Evolutionary conservation across 1,140 invertebrate genomes (phyloP).

Genomic region (Drosophila subpulchrella): DNA sequence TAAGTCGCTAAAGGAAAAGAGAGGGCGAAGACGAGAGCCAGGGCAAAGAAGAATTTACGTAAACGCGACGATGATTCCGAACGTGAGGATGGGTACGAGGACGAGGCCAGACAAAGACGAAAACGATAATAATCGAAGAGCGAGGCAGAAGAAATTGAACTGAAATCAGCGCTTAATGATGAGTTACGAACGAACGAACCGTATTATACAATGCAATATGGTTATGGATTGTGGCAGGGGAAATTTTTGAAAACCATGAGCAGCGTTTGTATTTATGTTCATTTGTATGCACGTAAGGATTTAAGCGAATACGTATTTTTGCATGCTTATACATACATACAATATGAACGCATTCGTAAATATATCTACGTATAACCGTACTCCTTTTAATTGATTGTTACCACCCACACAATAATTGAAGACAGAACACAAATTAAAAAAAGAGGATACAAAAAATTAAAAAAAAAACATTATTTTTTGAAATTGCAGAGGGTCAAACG

Average conservation of each 20-base stretch:
- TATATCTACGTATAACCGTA: not conserved
- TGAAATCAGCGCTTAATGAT: constrained; percentile 76
- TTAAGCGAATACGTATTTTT: not conserved
- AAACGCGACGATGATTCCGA: constrained; percentile 45
- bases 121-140: constrained; percentile 71
- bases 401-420: no score
- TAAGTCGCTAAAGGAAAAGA: constrained; percentile 58
- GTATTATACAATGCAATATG: constrained; percentile 60
- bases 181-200: constrained; percentile 62
- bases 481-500: no score
- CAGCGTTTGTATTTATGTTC: not conserved
- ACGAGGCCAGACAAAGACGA: constrained; percentile 34
- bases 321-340: no score
- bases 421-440: no score
- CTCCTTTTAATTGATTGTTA: not conserved
- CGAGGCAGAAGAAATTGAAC: constrained; percentile 65
- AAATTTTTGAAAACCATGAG: not conserved
- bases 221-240: constrained; percentile 21
- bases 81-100: constrained; percentile 24
- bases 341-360: not conserved
- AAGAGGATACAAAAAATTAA: no score
- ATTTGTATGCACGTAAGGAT: not conserved
- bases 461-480: no score
- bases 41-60: constrained; percentile 55
- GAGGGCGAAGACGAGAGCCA: constrained; percentile 31